Conservation (phyloP, 2,113 vertebrate genomes). For the cat (Felis catus) region DNA sequence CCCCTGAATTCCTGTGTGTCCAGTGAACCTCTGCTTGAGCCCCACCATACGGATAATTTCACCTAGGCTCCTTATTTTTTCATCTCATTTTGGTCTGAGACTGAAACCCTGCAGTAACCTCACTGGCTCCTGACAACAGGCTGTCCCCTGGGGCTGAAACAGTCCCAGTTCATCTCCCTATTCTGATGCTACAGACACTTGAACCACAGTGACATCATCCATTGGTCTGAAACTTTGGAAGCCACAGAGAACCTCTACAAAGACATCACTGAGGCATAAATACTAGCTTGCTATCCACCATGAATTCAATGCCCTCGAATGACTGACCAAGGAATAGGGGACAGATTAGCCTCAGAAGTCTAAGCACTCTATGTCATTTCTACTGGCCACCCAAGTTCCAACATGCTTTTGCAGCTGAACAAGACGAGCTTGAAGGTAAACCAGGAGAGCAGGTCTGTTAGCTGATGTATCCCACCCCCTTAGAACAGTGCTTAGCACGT, state of each 20-base stretch:
- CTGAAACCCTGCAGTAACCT: neutral
- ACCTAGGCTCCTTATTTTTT: slow-evolving; percentile 36
- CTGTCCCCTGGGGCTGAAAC: neutral
- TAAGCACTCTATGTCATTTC: neutral
- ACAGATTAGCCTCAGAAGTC: neutral
- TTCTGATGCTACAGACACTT: neutral
- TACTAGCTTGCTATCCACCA: neutral
- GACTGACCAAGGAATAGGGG: neutral
- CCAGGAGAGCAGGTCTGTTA: neutral
- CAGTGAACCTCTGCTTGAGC: neutral
- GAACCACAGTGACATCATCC: neutral
- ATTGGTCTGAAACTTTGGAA: neutral
- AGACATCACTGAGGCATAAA: neutral
- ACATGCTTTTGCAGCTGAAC: neutral
- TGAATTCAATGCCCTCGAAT: neutral
- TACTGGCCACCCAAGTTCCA: neutral
- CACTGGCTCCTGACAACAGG: neutral
- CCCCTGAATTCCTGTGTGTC: neutral
- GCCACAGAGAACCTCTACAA: neutral
- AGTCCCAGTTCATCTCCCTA: neutral
- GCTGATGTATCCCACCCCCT: neutral
- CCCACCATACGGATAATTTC: neutral
- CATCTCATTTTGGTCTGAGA: neutral
- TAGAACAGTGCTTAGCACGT: neutral
- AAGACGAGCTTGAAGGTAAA: neutral